A percentile compares a stretch with the other conserved stretches of the same genome.
phyloP scores from a whole-genome alignment of 2,797 vertebrate species.

The Nannoperca australis region DNA sequence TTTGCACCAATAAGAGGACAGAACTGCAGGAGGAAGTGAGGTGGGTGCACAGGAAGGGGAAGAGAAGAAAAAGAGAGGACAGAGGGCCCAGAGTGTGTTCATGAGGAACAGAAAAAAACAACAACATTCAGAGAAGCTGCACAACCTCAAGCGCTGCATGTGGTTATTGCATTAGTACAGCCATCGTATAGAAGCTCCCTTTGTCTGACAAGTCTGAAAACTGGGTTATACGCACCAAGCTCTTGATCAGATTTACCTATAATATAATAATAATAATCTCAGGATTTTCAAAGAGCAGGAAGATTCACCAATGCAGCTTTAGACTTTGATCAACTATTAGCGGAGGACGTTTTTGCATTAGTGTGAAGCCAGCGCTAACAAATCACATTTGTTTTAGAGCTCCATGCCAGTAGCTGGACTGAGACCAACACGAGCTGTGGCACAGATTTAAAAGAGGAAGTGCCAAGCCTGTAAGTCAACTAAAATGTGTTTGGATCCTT shows the following conservation, averaged over 20 bases:
- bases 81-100: conserved; percentile 34
- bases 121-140: conserved; percentile 6
- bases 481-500: conserved; percentile 21
- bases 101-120: conserved; percentile 42
- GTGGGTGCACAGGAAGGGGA: conserved; percentile 64
- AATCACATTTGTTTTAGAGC: conserved; percentile 32
- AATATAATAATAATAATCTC: conserved; percentile 16
- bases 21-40: conserved; percentile 69
- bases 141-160: conserved; percentile 33
- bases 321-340: conserved; percentile 13
- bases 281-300: conserved; percentile 19
- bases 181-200: conserved; percentile 17
- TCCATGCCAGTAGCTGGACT: neutral
- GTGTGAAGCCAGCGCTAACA: neutral
- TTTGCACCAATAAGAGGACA: conserved; percentile 60
- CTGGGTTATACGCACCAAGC: conserved; percentile 43
- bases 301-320: neutral
- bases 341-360: neutral
- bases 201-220: conserved; percentile 42
- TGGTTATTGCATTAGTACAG: conserved; percentile 37
- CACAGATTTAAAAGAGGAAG: conserved; percentile 44
- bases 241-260: conserved; percentile 47
- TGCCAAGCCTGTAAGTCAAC: conserved; percentile 24
- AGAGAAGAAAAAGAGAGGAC: conserved; percentile 36
- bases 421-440: conserved; percentile 18